A percentile compares a stretch with the other conserved stretches of the same genome.
phyloP scores from a whole-genome alignment of 1,140 invertebrate species.

The Cydia amplana region DNA sequence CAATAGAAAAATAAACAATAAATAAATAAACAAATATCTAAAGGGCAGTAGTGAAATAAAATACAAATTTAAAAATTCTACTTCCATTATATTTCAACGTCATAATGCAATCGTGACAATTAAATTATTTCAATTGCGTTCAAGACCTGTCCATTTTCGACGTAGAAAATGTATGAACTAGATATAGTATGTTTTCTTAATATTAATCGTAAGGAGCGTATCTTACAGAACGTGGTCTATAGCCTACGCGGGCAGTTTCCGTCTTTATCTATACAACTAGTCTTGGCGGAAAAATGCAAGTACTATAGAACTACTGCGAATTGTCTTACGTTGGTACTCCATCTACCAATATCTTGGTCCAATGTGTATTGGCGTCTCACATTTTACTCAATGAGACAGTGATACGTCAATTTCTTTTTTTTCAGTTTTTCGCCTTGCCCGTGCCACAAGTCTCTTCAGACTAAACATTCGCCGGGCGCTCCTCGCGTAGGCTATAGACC shows the following conservation, averaged over 20 bases:
- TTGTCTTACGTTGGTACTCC: too few relatives aligned
- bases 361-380: too few relatives aligned
- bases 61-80: conserved; percentile 68
- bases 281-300: not conserved
- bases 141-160: conserved; percentile 48
- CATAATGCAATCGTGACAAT: conserved; percentile 67
- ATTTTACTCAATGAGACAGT: too few relatives aligned
- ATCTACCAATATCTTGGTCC: too few relatives aligned
- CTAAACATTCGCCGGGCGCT: not conserved
- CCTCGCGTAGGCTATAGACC: not conserved
- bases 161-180: conserved; percentile 49
- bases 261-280: not conserved
- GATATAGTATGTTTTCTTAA: conserved; percentile 36
- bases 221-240: not conserved
- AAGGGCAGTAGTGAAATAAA: conserved; percentile 49
- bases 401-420: not conserved
- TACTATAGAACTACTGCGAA: not conserved
- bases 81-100: conserved; percentile 78
- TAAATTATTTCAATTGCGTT: conserved; percentile 67
- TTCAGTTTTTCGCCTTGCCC: not conserved
- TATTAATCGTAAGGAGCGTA: conserved; percentile 27
- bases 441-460: not conserved
- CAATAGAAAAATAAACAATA: too few relatives aligned
- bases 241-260: not conserved
- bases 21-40: too few relatives aligned